A percentile compares a stretch with the other conserved stretches of the same genome.
Evolutionary conservation across 2,113 vertebrate species (phyloP).

Genomic region (Myotis brandtii): DNA sequence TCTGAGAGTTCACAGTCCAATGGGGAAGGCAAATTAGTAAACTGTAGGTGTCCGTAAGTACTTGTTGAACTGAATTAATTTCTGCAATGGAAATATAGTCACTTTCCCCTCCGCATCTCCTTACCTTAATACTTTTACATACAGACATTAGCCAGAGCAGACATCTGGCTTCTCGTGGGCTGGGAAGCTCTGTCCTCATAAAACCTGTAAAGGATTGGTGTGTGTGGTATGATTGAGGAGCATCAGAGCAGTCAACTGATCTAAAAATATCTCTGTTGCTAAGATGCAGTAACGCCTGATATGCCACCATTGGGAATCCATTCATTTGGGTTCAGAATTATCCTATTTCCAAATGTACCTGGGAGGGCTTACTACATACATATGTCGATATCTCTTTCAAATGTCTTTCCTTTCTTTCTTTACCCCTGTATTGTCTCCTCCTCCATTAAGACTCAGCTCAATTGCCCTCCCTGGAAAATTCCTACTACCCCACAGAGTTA

Average conservation of each 20-base stretch:
- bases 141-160: not conserved
- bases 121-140: not conserved
- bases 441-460: not conserved
- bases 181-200: constrained; percentile 35
- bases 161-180: not conserved
- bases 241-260: not conserved
- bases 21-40: not conserved
- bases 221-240: not conserved
- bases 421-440: not conserved
- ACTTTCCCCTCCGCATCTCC: not conserved
- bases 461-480: not conserved
- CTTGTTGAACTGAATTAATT: constrained; percentile 45
- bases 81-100: not conserved
- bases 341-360: not conserved
- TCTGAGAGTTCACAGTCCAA: not conserved
- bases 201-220: not conserved
- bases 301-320: not conserved
- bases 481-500: not conserved
- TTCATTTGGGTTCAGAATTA: constrained; percentile 25
- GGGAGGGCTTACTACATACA: not conserved
- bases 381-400: not conserved
- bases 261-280: constrained; percentile 65
- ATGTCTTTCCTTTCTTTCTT: not conserved
- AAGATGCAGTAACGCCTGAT: not conserved
- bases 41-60: not conserved